Evolutionary conservation across 2,888 invertebrate genomes (phyloP).

Genomic region (Sarcophaga carnaria): DNA sequence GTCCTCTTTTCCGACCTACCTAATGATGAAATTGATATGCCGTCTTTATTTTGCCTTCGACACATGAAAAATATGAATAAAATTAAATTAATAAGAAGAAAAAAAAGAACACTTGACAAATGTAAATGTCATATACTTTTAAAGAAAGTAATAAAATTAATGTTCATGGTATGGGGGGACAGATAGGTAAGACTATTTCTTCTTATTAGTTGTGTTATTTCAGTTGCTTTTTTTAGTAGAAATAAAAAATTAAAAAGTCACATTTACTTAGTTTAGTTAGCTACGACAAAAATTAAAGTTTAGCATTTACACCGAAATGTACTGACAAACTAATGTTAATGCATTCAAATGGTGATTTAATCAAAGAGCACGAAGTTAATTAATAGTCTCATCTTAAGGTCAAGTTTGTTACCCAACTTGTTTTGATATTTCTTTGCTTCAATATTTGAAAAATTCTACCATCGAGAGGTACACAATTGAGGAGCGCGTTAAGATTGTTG

Average conservation of each 20-base stretch:
- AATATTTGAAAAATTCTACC: too few species aligned
- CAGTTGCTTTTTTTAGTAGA: neutral
- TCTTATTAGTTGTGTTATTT: too few species aligned
- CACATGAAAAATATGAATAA: neutral
- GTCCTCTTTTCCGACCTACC: too few species aligned
- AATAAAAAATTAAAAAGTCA: slow-evolving; percentile 46
- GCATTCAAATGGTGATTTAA: too few species aligned
- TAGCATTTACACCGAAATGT: neutral
- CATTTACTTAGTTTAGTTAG: slow-evolving; percentile 48
- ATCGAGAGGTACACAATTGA: too few species aligned
- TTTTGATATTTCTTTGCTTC: too few species aligned
- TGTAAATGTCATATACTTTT: slow-evolving; percentile 63
- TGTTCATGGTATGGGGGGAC: neutral
- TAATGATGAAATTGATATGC: too few species aligned
- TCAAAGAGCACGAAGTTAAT: too few species aligned
- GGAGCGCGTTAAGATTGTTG: too few species aligned
- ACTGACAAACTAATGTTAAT: too few species aligned
- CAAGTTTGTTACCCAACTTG: too few species aligned
- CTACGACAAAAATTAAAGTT: slow-evolving; percentile 40
- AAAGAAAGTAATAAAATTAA: slow-evolving; percentile 44
- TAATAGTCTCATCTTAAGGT: neutral
- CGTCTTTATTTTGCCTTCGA: neutral
- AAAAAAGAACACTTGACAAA: slow-evolving; percentile 62
- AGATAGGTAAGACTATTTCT: too few species aligned
- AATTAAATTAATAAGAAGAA: slow-evolving; percentile 8